Conservation (phyloP, 2,113 vertebrate genomes). For the Toxotes chatareus region DNA sequence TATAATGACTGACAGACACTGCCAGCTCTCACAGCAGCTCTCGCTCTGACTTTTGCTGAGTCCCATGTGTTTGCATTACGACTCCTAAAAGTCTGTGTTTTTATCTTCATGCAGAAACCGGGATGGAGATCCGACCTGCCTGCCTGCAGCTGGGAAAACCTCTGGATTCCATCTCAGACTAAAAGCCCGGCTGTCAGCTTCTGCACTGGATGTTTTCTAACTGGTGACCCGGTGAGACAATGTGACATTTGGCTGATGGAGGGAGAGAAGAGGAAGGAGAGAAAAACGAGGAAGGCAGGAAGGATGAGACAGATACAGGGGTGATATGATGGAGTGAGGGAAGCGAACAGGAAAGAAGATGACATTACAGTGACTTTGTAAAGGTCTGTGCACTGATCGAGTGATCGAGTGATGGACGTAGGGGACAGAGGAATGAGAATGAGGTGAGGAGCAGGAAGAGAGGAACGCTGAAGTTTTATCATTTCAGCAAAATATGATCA, state of each 20-base stretch:
- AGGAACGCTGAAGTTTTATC: constrained; percentile 28
- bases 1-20: too few relatives aligned
- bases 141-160: background rate
- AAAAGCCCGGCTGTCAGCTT: constrained; percentile 37
- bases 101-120: background rate
- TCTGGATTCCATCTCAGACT: constrained; percentile 28
- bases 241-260: constrained; percentile 47
- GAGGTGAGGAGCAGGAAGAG: background rate
- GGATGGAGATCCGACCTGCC: background rate
- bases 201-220: constrained; percentile 17
- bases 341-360: background rate
- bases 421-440: background rate
- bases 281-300: background rate
- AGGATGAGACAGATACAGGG: background rate
- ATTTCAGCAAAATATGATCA: constrained; percentile 54
- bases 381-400: constrained; percentile 11
- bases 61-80: too few relatives aligned
- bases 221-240: constrained; percentile 24
- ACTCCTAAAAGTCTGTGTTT: background rate
- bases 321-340: constrained; percentile 1
- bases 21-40: too few relatives aligned
- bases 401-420: background rate
- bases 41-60: too few relatives aligned
- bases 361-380: constrained; percentile 38
- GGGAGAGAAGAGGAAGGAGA: background rate